Base-by-base conservation (phyloP, 2,888 invertebrate genomes). In the Neocrepidodera transversa region DNA sequence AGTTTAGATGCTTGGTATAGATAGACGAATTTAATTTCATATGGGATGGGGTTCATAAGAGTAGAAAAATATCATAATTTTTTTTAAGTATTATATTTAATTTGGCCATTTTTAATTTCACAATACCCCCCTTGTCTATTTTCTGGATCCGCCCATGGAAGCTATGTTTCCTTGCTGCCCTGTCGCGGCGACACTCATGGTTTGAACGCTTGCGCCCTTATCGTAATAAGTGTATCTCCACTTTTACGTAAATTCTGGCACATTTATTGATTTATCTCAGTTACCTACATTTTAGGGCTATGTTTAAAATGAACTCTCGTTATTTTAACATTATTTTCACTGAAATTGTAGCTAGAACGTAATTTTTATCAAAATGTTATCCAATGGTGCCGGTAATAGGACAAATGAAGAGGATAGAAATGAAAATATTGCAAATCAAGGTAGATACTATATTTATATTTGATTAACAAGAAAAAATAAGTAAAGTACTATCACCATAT, bases 221-320 rank as follows among this genome's bases (percentile, higher is more conserved):
- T 11, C 35, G 23, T 10, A 11, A 10, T 7, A 11, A 45, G 51
- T 35, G 14, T n/a, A 16, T 43, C 47, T 45, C 51, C 38, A 17
- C 42, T 23, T 28, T 18, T 28, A 32, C 16, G 45, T 17, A 8
- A 51, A 35, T 13, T 28, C 20, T 2, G 16, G 30, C 17, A n/a
- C 42, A 40, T 45, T 47, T 53, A 61, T 61, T 52, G 60, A 61
- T 61, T 57, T 52, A 47, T 40, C 43, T 47, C 56, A 60, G 49
- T 55, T 36, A 51, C 60, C 52, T 45, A 47, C 16, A 51, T 54
- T 50, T 17, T 8, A 36, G 53, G n/a, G 32, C 11, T 16, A 50
- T 23, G 16, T 36, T 17, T 23, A 38, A 47, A 56, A 58, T 45
- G 18, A 36, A 38, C 18, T 43, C 11, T 28, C 26, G 28, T 26